A percentile compares a stretch with the other conserved stretches of the same genome.
These are phyloP conservation scores for Rhodeus uyekii DNA, from an alignment of 2,797 vertebrate species.

Conservation along the genomic window DNA sequence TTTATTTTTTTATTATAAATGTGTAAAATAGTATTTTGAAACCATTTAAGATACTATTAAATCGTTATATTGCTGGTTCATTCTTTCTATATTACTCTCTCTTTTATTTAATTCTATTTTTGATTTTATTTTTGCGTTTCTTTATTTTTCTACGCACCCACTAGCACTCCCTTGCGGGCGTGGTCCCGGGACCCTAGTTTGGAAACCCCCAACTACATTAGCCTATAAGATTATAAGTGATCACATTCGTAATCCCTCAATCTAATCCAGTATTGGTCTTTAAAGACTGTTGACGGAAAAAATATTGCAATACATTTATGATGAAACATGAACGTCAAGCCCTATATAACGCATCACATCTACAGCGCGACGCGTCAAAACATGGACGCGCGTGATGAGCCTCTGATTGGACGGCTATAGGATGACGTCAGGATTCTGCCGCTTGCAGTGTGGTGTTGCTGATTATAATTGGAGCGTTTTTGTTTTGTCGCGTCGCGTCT, in stretches of 20 bases:
- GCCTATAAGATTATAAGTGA: background rate
- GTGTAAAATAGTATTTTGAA: background rate
- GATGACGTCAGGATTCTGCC: constrained; percentile 9
- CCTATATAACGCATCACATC: background rate
- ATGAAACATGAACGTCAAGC: background rate
- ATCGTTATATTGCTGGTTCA: background rate
- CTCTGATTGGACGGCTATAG: constrained; percentile 1
- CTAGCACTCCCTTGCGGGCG: no score
- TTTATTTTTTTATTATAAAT: no score
- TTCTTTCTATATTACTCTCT: background rate
- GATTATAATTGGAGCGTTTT: constrained; percentile 16
- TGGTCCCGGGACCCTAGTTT: background rate
- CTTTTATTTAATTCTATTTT: background rate
- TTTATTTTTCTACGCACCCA: background rate
- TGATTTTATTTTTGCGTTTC: background rate
- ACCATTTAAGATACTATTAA: background rate
- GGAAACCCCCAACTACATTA: background rate
- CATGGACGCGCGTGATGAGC: background rate
- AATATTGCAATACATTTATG: background rate
- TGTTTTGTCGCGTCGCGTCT: constrained; percentile 29
- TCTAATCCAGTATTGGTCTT: background rate
- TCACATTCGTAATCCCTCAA: background rate
- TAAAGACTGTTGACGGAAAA: background rate
- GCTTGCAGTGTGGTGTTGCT: background rate
- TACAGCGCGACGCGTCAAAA: background rate